Evolutionary conservation across 1,140 invertebrate genomes (phyloP), one percentile per base, ranked within the genome.

Genomic region (Halesus radiatus): DNA sequence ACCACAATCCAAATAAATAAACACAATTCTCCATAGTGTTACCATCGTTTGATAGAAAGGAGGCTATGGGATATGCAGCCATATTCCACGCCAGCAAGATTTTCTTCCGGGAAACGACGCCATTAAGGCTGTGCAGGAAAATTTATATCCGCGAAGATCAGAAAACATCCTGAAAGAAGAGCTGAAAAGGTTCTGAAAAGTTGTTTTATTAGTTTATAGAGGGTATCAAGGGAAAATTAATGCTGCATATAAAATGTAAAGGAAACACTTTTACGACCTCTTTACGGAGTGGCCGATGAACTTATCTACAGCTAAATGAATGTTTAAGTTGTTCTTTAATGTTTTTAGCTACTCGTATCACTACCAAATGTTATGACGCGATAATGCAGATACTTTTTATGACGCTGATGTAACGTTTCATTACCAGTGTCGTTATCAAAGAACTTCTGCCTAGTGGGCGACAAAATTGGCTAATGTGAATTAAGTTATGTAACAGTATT

Each of bases 221-320:
- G 54, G 29, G 32, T 18, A 22, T 45, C 50, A 72, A 7, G 18
- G 68, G 29, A 50, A 72, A 75, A 54, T 58, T 75, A 75, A 75
- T 75, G 53, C 26, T 54, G 15, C 22, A 23, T 32, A 29, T 75
- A 75, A 75, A 56, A 58, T 58, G n/a, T 60, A 29, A 66, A 2
- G 16, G 45, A 29, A 72, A 53, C 26, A 3, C 45, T 72, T 52
- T 72, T 53, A 66, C 62, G 32, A 32, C 32, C 62, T 37, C n/a
- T 66, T 66, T 66, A 66, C 23, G 23, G 62, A 60, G 62, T 66
- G 26, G 26, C 62, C 29, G n/a, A 29, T 16, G 26, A 15, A 29
- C 18, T 66, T 66, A 66, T 66, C 32, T 16, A 0, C n/a, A 23
- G 32, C 22, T 37, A 32, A 66, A 66, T 16, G 4, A 66, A 32